A percentile compares a stretch with the other conserved stretches of the same genome.
Evolutionary conservation across 1,140 invertebrate genomes (phyloP).

Genomic region (Chrysoperla carnea): DNA sequence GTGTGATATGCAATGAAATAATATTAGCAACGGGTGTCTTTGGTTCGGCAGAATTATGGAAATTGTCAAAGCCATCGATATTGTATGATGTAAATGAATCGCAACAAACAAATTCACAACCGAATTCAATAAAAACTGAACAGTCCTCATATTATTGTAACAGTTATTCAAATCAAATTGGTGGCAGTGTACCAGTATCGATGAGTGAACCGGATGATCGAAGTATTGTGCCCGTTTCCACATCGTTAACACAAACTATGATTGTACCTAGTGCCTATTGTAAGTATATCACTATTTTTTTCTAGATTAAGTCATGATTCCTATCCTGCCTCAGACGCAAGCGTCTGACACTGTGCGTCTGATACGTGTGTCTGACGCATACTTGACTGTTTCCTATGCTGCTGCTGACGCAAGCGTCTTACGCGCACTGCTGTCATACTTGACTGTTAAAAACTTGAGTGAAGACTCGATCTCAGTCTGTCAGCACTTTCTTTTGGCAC

Average conservation of each 20-base stretch:
- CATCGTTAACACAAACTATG: slow-evolving; percentile 22
- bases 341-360: too few species aligned
- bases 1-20: slow-evolving; percentile 94
- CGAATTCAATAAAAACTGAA: slow-evolving; percentile 80
- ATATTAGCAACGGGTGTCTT: slow-evolving; percentile 96
- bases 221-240: slow-evolving; percentile 10
- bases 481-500: too few species aligned
- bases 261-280: slow-evolving; percentile 40
- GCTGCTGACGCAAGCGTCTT: too few species aligned
- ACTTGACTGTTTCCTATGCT: too few species aligned
- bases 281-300: too few species aligned
- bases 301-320: too few species aligned
- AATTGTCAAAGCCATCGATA: slow-evolving; percentile 90
- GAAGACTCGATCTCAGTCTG: too few species aligned
- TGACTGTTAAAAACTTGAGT: too few species aligned
- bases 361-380: too few species aligned
- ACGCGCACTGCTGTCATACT: too few species aligned
- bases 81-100: slow-evolving; percentile 73
- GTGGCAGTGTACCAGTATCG: slow-evolving; percentile 18
- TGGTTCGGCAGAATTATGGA: slow-evolving; percentile 94
- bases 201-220: not conserved
- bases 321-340: too few species aligned
- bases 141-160: slow-evolving; percentile 80
- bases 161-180: slow-evolving; percentile 67
- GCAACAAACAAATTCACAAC: slow-evolving; percentile 34